A percentile compares a stretch with the other conserved stretches of the same genome.
phyloP scores from a whole-genome alignment of 2,797 vertebrate species.

The Eulemur mongoz region DNA sequence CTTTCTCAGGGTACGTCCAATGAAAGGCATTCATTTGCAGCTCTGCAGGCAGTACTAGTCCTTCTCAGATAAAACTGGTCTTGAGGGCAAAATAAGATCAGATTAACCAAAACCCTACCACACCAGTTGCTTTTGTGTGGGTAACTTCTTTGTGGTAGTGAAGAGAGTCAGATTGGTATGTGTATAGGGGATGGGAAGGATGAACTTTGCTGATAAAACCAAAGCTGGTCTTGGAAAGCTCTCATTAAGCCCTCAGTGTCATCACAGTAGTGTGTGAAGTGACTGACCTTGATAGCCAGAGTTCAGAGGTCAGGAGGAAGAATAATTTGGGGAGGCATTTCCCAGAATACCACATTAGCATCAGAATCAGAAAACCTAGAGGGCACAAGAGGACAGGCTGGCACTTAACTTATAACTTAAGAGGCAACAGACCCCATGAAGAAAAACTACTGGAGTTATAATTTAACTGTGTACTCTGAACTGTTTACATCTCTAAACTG shows the following conservation, averaged over 20 bases:
- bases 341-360: background rate
- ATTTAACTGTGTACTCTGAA: background rate
- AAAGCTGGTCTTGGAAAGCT: constrained; percentile 48
- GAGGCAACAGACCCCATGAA: background rate
- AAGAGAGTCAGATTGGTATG: background rate
- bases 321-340: background rate
- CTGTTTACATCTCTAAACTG: background rate
- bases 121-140: background rate
- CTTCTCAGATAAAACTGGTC: background rate
- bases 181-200: background rate
- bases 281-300: background rate
- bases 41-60: background rate
- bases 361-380: background rate
- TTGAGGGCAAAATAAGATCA: background rate
- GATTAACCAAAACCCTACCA: background rate
- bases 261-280: background rate
- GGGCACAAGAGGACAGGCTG: background rate
- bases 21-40: background rate
- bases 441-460: background rate
- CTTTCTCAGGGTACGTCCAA: background rate
- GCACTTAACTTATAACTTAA: background rate
- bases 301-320: background rate
- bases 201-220: background rate
- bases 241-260: background rate
- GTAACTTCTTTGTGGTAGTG: background rate